Base-by-base conservation (phyloP, 2,113 vertebrate genomes). In the Malurus cyaneus region DNA sequence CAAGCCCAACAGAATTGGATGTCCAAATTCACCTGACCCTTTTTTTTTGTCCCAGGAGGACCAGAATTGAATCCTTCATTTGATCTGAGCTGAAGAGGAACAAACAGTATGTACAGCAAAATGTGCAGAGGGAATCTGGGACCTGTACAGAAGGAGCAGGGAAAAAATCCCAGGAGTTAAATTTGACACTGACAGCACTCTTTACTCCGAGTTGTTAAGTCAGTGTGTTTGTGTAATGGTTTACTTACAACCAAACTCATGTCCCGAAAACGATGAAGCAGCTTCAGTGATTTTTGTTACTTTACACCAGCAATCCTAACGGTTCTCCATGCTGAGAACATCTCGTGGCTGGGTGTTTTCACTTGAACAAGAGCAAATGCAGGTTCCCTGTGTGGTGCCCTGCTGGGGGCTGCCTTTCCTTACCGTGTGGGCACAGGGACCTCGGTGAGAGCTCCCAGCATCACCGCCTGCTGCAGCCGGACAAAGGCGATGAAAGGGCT, bases 381-480 rank as follows among this genome's bases (percentile, higher is more conserved):
- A 36, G 21, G 54, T 14, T n/a, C 39, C 25, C 46, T 3, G 12
- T 11, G 12, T 2, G 8, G 12, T 12, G 26, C 28, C 47, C 44
- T 18, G 46, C 34, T 11, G 5, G 29, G 42, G 49, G 36, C n/a
- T 41, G 41, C 24, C 3, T 60, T 62, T 72, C n/a, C 92, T 93
- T 97, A 99, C 99, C 99, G 98, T 34, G 99, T 99, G 52, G 99
- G 99, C 34, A 99, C 98, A 2, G 99, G 99, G 69, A 99, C 99
- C 96, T 99, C 99, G 0, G 99, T 99, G 69, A 99, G 97, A 47
- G 99, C 99, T 36, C 99, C 99, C 96, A 99, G 96, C 99, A 99
- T 99, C 92, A 99, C 99, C 1, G 99, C 99, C 93, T 99, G 98
- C 96, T 99, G 99, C 70, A 99, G 97, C 49, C 99, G 98, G 29